A percentile compares a stretch with the other conserved stretches of the same genome.
Conservation (phyloP, 64 coral and sea anemone species). For the Astreopora myriophthalma region DNA sequence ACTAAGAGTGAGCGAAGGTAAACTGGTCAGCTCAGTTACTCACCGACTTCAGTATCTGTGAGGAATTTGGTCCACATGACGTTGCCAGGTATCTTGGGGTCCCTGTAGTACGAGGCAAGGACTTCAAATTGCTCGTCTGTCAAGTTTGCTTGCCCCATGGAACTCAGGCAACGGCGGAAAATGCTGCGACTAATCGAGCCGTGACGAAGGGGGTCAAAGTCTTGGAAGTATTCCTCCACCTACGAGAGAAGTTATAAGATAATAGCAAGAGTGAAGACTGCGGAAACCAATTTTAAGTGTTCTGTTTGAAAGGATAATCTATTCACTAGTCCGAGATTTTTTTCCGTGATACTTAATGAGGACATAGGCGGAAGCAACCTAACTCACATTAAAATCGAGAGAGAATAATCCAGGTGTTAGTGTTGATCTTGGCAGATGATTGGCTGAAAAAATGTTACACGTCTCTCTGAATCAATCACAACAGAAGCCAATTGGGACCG, state of each 20-base stretch:
- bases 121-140: slow-evolving; percentile 97
- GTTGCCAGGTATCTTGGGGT: slow-evolving; percentile 84
- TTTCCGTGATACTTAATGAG: too few relatives aligned
- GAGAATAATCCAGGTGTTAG: too few relatives aligned
- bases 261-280: too few relatives aligned
- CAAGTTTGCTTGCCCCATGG: slow-evolving; percentile 84
- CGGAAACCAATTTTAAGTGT: too few relatives aligned
- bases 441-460: too few relatives aligned
- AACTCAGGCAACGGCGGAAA: slow-evolving; percentile 88
- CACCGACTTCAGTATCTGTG: slow-evolving; percentile 86
- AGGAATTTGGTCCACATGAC: slow-evolving; percentile 95
- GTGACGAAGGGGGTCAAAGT: slow-evolving; percentile 92
- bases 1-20: not conserved
- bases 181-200: slow-evolving; percentile 92
- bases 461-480: too few relatives aligned
- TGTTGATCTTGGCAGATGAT: too few relatives aligned
- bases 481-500: too few relatives aligned
- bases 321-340: too few relatives aligned
- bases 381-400: too few relatives aligned
- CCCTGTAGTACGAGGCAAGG: slow-evolving; percentile 69
- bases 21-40: not conserved
- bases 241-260: not conserved
- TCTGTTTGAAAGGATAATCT: too few relatives aligned
- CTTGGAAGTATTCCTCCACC: slow-evolving; percentile 99
- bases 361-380: too few relatives aligned